Percentiles rank a stretch among this genome's conserved stretches.
phyloP scores from a whole-genome alignment of 2,888 invertebrate genomes.

The Lamellibrachia columna region DNA sequence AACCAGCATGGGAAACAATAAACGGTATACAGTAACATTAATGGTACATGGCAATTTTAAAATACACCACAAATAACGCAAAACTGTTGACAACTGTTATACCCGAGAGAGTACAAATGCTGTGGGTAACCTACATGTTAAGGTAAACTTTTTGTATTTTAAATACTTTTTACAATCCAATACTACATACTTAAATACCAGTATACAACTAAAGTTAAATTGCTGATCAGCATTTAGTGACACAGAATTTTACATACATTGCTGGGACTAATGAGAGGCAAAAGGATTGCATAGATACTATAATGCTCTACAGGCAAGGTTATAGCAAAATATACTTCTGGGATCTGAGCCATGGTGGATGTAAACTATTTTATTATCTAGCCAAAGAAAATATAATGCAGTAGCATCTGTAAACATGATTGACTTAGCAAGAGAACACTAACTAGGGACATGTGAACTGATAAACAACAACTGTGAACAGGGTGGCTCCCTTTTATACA shows the following conservation, averaged over 20 bases:
- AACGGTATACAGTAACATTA: too few species aligned
- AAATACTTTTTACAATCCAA: not conserved
- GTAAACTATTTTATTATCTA: constrained; percentile 3
- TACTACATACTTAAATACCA: not conserved
- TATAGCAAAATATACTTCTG: not conserved
- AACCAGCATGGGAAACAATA: too few species aligned
- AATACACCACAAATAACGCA: not conserved
- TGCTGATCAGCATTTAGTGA: not conserved
- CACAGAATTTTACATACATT: not conserved
- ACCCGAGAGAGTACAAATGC: not conserved
- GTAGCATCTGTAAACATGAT: constrained; percentile 5
- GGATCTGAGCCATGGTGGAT: not conserved
- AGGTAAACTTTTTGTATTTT: not conserved
- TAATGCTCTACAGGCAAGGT: not conserved
- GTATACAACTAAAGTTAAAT: not conserved
- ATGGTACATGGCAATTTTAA: not conserved
- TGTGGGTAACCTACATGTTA: not conserved
- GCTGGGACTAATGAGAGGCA: not conserved
- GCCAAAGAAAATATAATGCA: not conserved
- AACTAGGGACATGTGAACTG: not conserved
- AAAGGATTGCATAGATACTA: not conserved
- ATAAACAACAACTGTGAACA: not conserved
- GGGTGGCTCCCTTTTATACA: constrained; percentile 6
- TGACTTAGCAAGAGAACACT: not conserved
- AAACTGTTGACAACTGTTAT: not conserved